A percentile compares a stretch with the other conserved stretches of the same genome.
Conservation (phyloP, 2,888 invertebrate genomes). For the Agrochola circellaris region DNA sequence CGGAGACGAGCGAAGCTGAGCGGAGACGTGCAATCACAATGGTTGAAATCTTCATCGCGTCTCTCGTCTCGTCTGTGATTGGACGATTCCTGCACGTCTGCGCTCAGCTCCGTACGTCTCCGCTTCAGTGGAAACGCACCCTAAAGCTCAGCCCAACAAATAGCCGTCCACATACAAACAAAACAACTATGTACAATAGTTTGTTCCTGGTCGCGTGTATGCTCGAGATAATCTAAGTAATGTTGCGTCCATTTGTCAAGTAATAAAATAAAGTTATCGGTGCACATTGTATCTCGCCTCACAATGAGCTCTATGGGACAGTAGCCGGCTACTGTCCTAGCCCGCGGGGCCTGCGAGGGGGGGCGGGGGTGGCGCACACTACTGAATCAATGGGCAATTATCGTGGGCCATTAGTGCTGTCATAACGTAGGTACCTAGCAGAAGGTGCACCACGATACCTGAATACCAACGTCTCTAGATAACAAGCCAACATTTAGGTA, state of each 20-base stretch:
- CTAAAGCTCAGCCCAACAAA: not conserved
- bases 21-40: no score
- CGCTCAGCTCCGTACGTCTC: no score
- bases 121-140: no score
- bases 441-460: slow-evolving; percentile 26
- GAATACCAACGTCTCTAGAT: not conserved
- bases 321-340: slow-evolving; percentile 48
- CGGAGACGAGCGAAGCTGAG: no score
- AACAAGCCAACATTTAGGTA: not conserved
- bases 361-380: slow-evolving; percentile 51
- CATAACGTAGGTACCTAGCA: slow-evolving; percentile 8
- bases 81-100: no score
- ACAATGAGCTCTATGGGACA: slow-evolving; percentile 43
- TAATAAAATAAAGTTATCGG: slow-evolving; percentile 53
- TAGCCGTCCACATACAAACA: not conserved
- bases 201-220: not conserved
- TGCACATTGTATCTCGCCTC: slow-evolving; percentile 36
- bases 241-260: slow-evolving; percentile 36
- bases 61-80: no score
- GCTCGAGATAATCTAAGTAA: slow-evolving; percentile 18
- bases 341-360: no score
- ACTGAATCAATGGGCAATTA: slow-evolving; percentile 76
- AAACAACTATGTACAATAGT: not conserved
- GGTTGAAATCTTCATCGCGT: no score
- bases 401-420: slow-evolving; percentile 54